These are phyloP conservation scores for Phrynocephalus versicolor DNA, from an alignment of 2,113 vertebrate species.

Conservation along the genomic window DNA sequence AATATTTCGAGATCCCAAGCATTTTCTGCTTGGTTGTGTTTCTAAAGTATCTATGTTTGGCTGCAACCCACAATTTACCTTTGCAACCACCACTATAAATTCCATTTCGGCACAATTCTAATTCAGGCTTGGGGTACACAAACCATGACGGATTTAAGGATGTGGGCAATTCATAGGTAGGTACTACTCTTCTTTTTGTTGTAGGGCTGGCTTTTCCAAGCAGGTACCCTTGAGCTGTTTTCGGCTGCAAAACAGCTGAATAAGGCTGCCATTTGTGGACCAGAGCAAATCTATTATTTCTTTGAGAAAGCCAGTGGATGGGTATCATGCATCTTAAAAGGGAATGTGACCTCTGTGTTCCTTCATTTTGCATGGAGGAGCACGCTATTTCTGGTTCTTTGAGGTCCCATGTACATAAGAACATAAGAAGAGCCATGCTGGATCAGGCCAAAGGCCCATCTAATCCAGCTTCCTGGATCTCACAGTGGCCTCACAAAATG, in stretches of 20 bases:
- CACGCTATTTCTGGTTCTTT: neutral
- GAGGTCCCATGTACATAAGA: neutral
- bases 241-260: neutral
- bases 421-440: too few relatives aligned
- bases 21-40: conserved; percentile 55
- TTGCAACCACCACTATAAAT: conserved; percentile 15
- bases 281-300: neutral
- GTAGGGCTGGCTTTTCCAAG: neutral
- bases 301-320: neutral
- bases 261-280: neutral
- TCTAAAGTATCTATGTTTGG: conserved; percentile 41
- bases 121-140: conserved; percentile 18
- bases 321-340: neutral
- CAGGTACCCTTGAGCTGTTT: neutral
- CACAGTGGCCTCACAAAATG: too few relatives aligned
- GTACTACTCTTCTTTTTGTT: neutral
- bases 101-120: conserved; percentile 42
- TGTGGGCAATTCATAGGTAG: neutral
- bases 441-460: too few relatives aligned
- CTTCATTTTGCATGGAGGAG: neutral
- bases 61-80: conserved; percentile 48
- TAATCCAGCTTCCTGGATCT: too few relatives aligned
- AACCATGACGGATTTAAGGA: conserved; percentile 26
- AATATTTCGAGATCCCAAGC: conserved; percentile 49
- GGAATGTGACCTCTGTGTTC: neutral